Evolutionary conservation across 2,797 vertebrate genomes (phyloP).

Genomic region (Lepidocolaptes lacrymiger): DNA sequence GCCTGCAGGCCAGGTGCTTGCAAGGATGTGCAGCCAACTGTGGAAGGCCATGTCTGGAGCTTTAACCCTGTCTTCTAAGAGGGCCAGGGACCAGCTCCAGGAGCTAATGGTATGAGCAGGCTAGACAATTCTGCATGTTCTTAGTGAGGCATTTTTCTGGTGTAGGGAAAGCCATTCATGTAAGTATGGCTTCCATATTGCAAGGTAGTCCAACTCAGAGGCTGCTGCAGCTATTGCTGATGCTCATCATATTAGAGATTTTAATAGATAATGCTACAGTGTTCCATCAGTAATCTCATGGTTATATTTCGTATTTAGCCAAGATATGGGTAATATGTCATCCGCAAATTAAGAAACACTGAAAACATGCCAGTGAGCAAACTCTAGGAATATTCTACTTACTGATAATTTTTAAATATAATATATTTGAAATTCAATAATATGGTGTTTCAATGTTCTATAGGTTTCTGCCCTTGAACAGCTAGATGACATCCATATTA

Average conservation of each 20-base stretch:
- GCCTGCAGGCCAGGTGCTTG: neutral
- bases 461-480: neutral
- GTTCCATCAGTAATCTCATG: neutral
- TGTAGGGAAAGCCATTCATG: neutral
- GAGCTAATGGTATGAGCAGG: neutral
- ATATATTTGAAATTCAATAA: neutral
- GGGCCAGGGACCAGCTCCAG: neutral
- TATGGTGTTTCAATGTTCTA: neutral
- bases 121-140: neutral
- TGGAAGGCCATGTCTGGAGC: neutral
- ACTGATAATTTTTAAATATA: neutral
- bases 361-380: neutral
- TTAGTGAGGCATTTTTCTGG: neutral
- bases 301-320: neutral
- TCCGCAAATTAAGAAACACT: neutral
- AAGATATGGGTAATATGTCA: neutral
- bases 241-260: neutral
- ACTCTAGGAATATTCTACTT: neutral
- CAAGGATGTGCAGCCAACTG: neutral
- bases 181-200: neutral
- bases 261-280: neutral
- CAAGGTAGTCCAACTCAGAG: neutral
- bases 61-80: neutral
- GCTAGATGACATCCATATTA: neutral
- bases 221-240: neutral